Conservation (phyloP, 1,140 invertebrate genomes). For the Macrosteles quadrilineatus region DNA sequence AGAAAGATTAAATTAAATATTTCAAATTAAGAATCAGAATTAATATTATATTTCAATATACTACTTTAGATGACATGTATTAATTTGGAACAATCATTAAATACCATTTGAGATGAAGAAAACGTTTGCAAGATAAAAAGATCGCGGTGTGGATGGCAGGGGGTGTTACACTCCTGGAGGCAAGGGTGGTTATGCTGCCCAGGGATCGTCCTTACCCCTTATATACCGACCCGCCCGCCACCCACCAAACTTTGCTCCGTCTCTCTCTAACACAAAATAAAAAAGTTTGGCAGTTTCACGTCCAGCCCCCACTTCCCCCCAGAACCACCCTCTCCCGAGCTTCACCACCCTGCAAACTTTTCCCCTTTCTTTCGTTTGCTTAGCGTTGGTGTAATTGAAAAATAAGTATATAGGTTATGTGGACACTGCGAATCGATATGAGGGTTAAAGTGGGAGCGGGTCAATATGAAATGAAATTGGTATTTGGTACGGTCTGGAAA, state of each 20-base stretch:
- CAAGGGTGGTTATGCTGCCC: neutral
- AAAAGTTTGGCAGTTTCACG: constrained; percentile 30
- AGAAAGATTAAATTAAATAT: no score
- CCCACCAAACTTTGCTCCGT: constrained; percentile 22
- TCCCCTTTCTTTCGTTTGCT: constrained; percentile 27
- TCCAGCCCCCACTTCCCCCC: neutral
- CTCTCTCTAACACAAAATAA: constrained; percentile 23
- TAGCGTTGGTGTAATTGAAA: constrained; percentile 28
- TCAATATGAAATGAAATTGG: no score
- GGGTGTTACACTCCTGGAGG: neutral
- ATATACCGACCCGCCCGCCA: constrained; percentile 4
- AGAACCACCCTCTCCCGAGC: neutral
- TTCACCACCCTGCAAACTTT: constrained; percentile 5
- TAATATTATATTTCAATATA: no score
- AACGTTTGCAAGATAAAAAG: neutral
- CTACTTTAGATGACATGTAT: no score
- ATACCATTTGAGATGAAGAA: no score
- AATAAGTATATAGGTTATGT: constrained; percentile 32
- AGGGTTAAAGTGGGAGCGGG: no score
- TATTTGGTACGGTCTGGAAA: no score
- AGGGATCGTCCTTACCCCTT: neutral
- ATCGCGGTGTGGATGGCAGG: neutral
- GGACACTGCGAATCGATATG: constrained; percentile 15
- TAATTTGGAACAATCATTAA: no score
- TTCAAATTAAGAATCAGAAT: no score